phyloP scores from a whole-genome alignment of 2,113 vertebrate species.

The Semicossyphus pulcher region DNA sequence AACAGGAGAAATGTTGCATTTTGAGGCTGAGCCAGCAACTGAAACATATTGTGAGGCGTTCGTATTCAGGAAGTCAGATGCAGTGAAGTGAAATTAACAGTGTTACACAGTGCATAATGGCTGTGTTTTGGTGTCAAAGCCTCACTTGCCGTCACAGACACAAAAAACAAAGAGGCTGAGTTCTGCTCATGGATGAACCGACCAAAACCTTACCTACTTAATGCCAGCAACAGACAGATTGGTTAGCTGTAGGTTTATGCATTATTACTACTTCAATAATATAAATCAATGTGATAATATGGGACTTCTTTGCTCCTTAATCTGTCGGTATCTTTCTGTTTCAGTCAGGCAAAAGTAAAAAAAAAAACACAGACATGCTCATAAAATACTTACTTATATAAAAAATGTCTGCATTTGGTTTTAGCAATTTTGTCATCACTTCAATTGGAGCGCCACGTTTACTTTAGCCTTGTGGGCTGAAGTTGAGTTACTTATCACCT shows the following conservation, averaged over 20 bases:
- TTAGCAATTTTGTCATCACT: too few species aligned
- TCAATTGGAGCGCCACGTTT: too few species aligned
- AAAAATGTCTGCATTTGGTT: too few species aligned
- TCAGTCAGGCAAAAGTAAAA: too few species aligned
- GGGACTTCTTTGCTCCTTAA: too few species aligned
- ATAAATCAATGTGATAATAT: too few species aligned
- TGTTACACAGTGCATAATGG: constrained; percentile 61
- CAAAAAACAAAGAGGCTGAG: background rate
- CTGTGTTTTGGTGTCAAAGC: constrained; percentile 42
- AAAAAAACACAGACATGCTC: too few species aligned
- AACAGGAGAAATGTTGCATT: constrained; percentile 21
- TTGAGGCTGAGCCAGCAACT: constrained; percentile 42
- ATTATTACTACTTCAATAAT: too few species aligned
- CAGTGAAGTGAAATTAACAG: constrained; percentile 74
- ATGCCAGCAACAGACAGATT: background rate
- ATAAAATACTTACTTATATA: too few species aligned
- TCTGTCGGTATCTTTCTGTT: too few species aligned
- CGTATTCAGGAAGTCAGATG: constrained; percentile 66
- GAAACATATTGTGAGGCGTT: constrained; percentile 66
- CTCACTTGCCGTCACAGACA: constrained; percentile 6
- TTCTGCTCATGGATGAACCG: background rate
- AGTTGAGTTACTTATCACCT: too few species aligned
- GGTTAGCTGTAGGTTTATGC: background rate
- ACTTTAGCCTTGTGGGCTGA: too few species aligned
- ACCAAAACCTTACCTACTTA: background rate